Evolutionary conservation across 2,113 vertebrate genomes (phyloP).

Genomic region (Microtus pennsylvanicus): DNA sequence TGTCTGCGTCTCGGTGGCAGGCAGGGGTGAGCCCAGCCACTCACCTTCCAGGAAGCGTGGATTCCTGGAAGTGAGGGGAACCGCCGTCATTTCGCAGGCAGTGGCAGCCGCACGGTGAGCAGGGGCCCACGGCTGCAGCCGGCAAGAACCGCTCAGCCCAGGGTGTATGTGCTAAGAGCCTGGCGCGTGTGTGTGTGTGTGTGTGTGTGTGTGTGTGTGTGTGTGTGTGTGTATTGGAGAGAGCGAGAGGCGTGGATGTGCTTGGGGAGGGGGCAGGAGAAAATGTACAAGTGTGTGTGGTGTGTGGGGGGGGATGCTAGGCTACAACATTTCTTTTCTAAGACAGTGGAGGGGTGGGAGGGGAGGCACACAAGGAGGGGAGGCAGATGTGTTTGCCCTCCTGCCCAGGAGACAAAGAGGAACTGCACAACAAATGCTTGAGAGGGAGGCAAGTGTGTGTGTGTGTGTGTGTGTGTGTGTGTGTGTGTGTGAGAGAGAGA

Average conservation of each 20-base stretch:
- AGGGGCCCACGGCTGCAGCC: constrained; percentile 81
- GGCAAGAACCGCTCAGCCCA: constrained; percentile 78
- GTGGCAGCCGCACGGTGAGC: constrained; percentile 81
- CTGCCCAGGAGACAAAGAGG: too few species aligned
- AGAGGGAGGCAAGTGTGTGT: too few species aligned
- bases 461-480: too few species aligned
- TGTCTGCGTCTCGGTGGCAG: constrained; percentile 86
- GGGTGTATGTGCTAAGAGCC: constrained; percentile 63
- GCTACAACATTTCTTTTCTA: too few species aligned
- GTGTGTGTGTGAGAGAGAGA: too few species aligned
- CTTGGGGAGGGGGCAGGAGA: too few species aligned
- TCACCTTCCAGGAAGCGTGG: constrained; percentile 90
- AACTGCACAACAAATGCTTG: too few species aligned
- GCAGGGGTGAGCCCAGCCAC: constrained; percentile 87
- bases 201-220: constrained; percentile 39
- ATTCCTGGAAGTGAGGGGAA: constrained; percentile 89
- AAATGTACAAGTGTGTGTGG: neutral
- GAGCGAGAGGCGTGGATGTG: too few species aligned
- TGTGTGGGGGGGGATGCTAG: too few species aligned
- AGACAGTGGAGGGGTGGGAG: too few species aligned
- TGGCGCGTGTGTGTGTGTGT: neutral
- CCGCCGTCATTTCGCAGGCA: constrained; percentile 86
- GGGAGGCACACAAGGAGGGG: too few species aligned
- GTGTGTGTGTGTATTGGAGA: neutral
- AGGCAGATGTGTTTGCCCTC: too few species aligned